Conservation (phyloP, 2,113 vertebrate genomes). For the Sisor rabdophorus region DNA sequence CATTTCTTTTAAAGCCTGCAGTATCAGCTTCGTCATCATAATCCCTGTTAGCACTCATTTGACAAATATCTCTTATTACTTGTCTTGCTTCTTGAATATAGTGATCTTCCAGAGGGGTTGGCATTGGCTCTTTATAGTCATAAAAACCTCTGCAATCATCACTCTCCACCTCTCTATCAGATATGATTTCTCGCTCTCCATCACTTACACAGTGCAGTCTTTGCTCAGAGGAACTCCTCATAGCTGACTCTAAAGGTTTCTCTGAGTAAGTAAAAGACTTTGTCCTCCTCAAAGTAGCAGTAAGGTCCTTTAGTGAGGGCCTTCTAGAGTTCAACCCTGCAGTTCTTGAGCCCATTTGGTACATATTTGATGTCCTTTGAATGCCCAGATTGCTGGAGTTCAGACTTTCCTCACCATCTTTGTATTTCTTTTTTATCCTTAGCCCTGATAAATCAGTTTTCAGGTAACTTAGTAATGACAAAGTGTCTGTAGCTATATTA, state of each 20-base stretch:
- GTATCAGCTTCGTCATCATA: constrained; percentile 70
- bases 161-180: constrained; percentile 66
- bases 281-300: constrained; percentile 86
- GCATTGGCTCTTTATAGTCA: constrained; percentile 70
- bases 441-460: constrained; percentile 86
- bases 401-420: constrained; percentile 43
- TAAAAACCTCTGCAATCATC: constrained; percentile 62
- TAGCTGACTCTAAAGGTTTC: constrained; percentile 70
- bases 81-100: constrained; percentile 91
- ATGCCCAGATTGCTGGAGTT: constrained; percentile 19
- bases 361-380: constrained; percentile 34
- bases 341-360: constrained; percentile 51
- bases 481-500: constrained; percentile 86
- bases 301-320: constrained; percentile 90
- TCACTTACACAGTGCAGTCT: constrained; percentile 72
- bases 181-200: constrained; percentile 55
- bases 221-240: constrained; percentile 87
- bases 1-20: constrained; percentile 50
- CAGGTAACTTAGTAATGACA: constrained; percentile 86
- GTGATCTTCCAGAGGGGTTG: constrained; percentile 79
- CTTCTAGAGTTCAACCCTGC: constrained; percentile 65
- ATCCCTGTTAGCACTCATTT: constrained; percentile 78
- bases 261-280: constrained; percentile 94
- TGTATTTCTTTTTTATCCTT: constrained; percentile 76
- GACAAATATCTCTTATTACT: constrained; percentile 93